Percentiles rank a stretch among this genome's conserved stretches.
phyloP scores from a whole-genome alignment of 2,113 vertebrate genomes.

The Trachemys scripta region DNA sequence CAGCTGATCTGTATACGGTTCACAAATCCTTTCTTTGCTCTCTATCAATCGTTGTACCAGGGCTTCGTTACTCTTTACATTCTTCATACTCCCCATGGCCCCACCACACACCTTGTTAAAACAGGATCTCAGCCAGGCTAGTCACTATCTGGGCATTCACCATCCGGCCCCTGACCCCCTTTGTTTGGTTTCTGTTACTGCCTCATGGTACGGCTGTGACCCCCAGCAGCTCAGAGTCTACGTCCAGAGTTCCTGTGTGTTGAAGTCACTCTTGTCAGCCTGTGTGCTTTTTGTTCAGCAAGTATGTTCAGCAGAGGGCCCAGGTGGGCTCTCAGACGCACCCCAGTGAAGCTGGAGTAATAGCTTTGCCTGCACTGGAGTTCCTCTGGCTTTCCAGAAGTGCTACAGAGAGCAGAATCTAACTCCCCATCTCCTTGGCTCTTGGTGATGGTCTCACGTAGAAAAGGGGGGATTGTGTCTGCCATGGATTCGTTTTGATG shows the following conservation, averaged over 20 bases:
- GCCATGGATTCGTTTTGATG: background rate
- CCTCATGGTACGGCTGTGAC: background rate
- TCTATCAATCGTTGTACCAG: background rate
- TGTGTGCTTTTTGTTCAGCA: background rate
- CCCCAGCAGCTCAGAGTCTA: background rate
- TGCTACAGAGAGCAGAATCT: background rate
- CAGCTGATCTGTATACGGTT: background rate
- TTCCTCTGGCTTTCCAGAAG: fast-evolving
- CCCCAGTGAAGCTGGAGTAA: fast-evolving
- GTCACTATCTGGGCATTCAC: background rate
- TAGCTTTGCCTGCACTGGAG: background rate
- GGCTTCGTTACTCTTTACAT: background rate
- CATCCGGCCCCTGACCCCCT: fast-evolving
- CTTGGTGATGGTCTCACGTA: fast-evolving
- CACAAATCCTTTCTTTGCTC: background rate
- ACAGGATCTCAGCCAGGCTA: background rate
- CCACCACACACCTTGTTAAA: background rate
- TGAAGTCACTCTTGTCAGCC: background rate
- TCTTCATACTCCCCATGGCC: background rate
- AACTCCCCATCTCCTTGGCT: fast-evolving
- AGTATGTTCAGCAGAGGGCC: background rate
- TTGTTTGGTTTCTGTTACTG: background rate
- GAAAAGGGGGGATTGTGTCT: background rate
- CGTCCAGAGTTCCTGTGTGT: background rate
- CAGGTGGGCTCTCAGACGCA: fast-evolving